Evolutionary conservation across 2,113 vertebrate genomes (phyloP), one percentile per base, ranked within the genome.

Genomic region (Colaptes auratus): DNA sequence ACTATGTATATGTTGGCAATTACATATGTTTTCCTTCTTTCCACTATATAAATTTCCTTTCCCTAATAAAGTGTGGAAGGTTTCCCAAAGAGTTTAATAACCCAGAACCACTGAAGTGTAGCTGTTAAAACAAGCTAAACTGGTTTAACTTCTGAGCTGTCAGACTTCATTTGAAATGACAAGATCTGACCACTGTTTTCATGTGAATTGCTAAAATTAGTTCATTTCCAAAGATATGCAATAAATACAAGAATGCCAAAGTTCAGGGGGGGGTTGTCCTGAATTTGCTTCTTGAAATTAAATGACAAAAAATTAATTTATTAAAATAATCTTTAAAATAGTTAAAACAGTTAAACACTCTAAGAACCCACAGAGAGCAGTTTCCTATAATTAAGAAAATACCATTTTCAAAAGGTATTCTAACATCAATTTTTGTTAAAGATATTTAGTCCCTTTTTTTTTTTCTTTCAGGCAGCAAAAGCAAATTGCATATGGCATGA

Each of bases 101-200:
- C 87, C 79, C 94, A 86, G 80, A 90, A 76, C 92, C 93, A 90
- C 92, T 93, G 84, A 89, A 96, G 94, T 94, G 94, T 95, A 92
- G 96, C 93, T 97, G 94, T 96, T 97, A 97, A 97, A 97, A 97
- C 90, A 97, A 94, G 92, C 95, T 96, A 92, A 95, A 96, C 96
- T 83, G 91, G 92, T 97, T 97, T 94, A 96, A 96, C 92, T 96
- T 97, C 96, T 95, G 85, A 92, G 94, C 93, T 97, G 96, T 97
- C 96, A 97, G 88, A 90, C 90, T 80, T 92, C 72, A 97, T 97
- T 96, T 90, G 88, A 94, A 82, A 92, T 81, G 50, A 95, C 3
- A 35, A 80, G 86, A 86, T 91, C 50, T 79, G 88, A 93, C 93
- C 92, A 82, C 93, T 92, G 88, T 91, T 97, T 97, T 94, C 73